Base-by-base conservation (phyloP, 2,888 invertebrate genomes). In the Salticus scenicus region DNA sequence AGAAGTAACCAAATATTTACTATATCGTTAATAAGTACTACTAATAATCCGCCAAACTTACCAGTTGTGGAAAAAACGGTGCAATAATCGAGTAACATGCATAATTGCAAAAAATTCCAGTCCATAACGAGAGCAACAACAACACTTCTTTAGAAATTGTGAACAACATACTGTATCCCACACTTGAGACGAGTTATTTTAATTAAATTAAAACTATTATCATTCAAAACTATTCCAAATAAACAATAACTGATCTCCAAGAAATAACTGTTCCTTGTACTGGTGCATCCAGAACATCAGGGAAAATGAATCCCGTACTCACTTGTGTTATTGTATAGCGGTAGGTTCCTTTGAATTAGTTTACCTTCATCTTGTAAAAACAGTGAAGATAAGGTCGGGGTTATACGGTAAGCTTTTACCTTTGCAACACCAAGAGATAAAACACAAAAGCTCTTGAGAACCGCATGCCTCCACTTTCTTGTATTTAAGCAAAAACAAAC, bases 41-140 rank as follows among this genome's bases (percentile, higher is more conserved):
- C n/a, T n/a, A n/a, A n/a, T n/a, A n/a, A n/a, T n/a, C n/a, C n/a
- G n/a, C n/a, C n/a, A n/a, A n/a, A 79, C 88, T 88, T 41, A 88
- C 88, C 76, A 88, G 51, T 28, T 88, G 88, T 12, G 88, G 88
- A 37, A 87, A 88, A 33, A 88, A 88, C 0, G 88, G 88, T 0
- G 88, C 88, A 14, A 88, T 88, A 10, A 88, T 86, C 7, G 88
- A 88, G 57, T 88, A 88, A 12, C 88, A 87, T 4, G 86, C 88
- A 69, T 88, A 88, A 84, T 88, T 88, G 37, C 87, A 88, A 37
- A 86, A 88, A 57, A 88, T 82, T n/a, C 88, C 88, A 12, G 79
- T 83, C 88, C 88, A 88, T 10, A 88, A 1, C 0, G 83, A 78
- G 17, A 75, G 67, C 20, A 88, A 41, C 1, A 88, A 63, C 63